A percentile compares a stretch with the other conserved stretches of the same genome.
phyloP scores from a whole-genome alignment of 2,797 vertebrate species.

The Iguana delicatissima region DNA sequence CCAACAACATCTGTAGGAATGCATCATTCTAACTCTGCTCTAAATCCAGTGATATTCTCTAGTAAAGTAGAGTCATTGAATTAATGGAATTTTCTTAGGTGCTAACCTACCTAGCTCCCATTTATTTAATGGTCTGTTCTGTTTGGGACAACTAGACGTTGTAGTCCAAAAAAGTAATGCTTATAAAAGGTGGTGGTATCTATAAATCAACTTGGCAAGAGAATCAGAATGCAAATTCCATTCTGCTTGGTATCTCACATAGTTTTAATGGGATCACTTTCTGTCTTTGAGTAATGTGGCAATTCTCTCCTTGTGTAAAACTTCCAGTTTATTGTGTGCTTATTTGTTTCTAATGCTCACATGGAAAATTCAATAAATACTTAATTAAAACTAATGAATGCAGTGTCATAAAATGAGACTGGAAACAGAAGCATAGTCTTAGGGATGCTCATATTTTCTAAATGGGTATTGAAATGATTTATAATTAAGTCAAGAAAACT shows the following conservation, averaged over 20 bases:
- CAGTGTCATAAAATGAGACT: slow-evolving; percentile 40
- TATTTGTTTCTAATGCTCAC: slow-evolving; percentile 46
- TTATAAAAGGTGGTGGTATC: not conserved
- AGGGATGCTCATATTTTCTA: slow-evolving; percentile 37
- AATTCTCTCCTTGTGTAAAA: slow-evolving; percentile 33
- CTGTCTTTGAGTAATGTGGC: slow-evolving; percentile 36
- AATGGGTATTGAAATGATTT: slow-evolving; percentile 45
- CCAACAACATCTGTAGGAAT: too few relatives aligned
- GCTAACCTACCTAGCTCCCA: too few relatives aligned
- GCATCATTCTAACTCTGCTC: too few relatives aligned
- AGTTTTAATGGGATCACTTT: slow-evolving; percentile 32
- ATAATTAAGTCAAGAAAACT: slow-evolving; percentile 45
- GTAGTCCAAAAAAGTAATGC: too few relatives aligned
- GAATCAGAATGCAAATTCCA: not conserved
- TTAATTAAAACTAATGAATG: slow-evolving; percentile 64
- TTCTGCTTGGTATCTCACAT: not conserved
- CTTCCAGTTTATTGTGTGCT: slow-evolving; percentile 34
- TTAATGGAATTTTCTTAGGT: too few relatives aligned
- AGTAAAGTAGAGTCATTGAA: too few relatives aligned
- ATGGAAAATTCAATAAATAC: slow-evolving; percentile 62
- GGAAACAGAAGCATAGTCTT: slow-evolving; percentile 49
- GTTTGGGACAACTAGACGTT: too few relatives aligned
- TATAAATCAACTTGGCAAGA: not conserved
- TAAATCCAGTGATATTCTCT: too few relatives aligned
- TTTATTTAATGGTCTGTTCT: too few relatives aligned